A percentile compares a stretch with the other conserved stretches of the same genome.
phyloP scores from a whole-genome alignment of 1,140 invertebrate genomes.

The Panulirus ornatus region DNA sequence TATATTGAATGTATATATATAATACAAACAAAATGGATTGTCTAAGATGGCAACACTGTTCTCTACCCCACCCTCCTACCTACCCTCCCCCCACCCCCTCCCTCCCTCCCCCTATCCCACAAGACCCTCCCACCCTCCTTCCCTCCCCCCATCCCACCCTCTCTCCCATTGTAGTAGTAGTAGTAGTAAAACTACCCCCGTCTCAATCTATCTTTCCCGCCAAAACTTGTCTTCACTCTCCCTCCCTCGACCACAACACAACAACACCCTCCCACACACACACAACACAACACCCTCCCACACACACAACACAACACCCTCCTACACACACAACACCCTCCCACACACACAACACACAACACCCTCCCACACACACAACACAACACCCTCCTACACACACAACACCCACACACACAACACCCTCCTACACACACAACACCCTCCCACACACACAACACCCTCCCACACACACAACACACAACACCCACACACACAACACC shows the following conservation, averaged over 20 bases:
- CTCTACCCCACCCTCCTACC: background rate
- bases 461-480: background rate
- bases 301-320: background rate
- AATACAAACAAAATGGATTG: too few relatives aligned
- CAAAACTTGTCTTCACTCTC: background rate
- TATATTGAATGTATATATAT: too few relatives aligned
- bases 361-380: background rate
- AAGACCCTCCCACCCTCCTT: background rate
- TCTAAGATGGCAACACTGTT: too few relatives aligned
- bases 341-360: background rate
- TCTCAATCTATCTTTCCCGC: background rate
- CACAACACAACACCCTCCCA: too few relatives aligned
- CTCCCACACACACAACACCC: background rate
- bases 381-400: background rate
- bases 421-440: too few relatives aligned
- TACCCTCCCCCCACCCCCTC: background rate
- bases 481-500: background rate
- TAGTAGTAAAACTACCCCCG: background rate
- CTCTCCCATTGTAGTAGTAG: too few relatives aligned
- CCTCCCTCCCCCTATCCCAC: background rate
- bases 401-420: background rate
- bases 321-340: background rate
- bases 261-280: background rate
- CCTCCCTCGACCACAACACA: background rate
- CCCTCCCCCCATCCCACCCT: background rate